phyloP scores from a whole-genome alignment of 2,888 invertebrate species.

The Spialia ferax region DNA sequence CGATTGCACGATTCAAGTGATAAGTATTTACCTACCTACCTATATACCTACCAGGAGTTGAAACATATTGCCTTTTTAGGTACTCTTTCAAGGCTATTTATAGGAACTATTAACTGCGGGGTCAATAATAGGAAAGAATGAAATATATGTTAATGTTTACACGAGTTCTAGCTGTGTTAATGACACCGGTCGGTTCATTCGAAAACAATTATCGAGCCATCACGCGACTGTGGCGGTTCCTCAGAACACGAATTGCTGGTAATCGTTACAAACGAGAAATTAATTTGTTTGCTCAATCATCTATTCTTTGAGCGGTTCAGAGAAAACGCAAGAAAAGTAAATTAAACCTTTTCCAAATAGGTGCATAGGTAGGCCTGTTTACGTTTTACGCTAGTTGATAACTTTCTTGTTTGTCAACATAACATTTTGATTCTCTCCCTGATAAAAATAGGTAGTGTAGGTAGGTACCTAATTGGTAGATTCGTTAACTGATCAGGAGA shows the following conservation, averaged over 20 bases:
- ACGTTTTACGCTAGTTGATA: not conserved
- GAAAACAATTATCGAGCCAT: conserved; percentile 61
- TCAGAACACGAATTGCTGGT: conserved; percentile 35
- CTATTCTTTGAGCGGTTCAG: conserved; percentile 31
- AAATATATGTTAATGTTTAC: conserved; percentile 37
- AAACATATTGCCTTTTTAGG: conserved; percentile 21
- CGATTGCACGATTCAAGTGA: conserved; percentile 17
- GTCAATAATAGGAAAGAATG: conserved; percentile 37
- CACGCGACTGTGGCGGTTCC: conserved; percentile 53
- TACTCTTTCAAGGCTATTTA: conserved; percentile 25
- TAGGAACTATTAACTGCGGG: conserved; percentile 28
- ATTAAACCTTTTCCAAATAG: not conserved
- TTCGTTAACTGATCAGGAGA: no score
- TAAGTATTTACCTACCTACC: not conserved
- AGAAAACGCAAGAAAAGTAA: conserved; percentile 13
- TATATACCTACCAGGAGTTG: not conserved
- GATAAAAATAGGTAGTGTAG: no score
- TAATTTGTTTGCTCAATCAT: conserved; percentile 36
- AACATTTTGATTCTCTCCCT: no score
- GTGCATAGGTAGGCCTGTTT: no score
- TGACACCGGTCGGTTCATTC: conserved; percentile 59
- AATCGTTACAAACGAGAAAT: conserved; percentile 41
- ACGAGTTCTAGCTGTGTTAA: conserved; percentile 50
- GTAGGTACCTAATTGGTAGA: no score
- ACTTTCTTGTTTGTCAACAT: no score